Conservation (phyloP, 2,888 invertebrate genomes). For the Danaus chrysippus region DNA sequence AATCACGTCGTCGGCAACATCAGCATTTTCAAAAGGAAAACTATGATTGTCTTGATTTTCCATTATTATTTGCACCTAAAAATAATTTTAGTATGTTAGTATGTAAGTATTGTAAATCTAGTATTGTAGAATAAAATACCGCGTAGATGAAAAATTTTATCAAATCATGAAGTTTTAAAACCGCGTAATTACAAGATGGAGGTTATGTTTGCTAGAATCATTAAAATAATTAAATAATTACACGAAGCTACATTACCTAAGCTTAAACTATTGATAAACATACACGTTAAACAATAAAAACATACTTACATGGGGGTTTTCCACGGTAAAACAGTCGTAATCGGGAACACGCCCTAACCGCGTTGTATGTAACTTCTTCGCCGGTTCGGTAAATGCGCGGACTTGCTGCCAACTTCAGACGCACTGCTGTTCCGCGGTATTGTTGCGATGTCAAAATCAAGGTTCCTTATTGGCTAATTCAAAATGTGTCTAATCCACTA, state of each 20-base stretch:
- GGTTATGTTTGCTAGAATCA: slow-evolving; percentile 5
- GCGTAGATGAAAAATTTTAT: slow-evolving; percentile 7
- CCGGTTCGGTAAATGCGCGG: too few species aligned
- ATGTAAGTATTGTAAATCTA: too few species aligned
- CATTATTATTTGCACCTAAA: too few species aligned
- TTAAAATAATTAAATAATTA: slow-evolving; percentile 11
- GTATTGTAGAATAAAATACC: slow-evolving; percentile 12
- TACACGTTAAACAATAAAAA: slow-evolving; percentile 12
- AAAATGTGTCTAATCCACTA: slow-evolving; percentile 10
- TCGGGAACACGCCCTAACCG: too few species aligned
- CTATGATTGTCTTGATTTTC: too few species aligned
- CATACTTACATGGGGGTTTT: slow-evolving; percentile 16
- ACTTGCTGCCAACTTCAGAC: slow-evolving; percentile 22
- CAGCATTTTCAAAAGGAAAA: slow-evolving; percentile 5
- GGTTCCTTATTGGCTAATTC: slow-evolving; percentile 19
- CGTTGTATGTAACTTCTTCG: too few species aligned
- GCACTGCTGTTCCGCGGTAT: slow-evolving; percentile 19
- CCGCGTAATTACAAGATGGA: slow-evolving; percentile 9
- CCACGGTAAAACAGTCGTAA: too few species aligned
- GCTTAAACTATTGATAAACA: slow-evolving; percentile 14
- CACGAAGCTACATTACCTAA: slow-evolving; percentile 8
- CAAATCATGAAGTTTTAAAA: slow-evolving; percentile 8
- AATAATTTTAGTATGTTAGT: too few species aligned
- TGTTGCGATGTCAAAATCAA: slow-evolving; percentile 17
- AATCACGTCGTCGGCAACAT: slow-evolving; percentile 6